phyloP scores from a whole-genome alignment of 2,888 invertebrate species.

The Amaurobius ferox region DNA sequence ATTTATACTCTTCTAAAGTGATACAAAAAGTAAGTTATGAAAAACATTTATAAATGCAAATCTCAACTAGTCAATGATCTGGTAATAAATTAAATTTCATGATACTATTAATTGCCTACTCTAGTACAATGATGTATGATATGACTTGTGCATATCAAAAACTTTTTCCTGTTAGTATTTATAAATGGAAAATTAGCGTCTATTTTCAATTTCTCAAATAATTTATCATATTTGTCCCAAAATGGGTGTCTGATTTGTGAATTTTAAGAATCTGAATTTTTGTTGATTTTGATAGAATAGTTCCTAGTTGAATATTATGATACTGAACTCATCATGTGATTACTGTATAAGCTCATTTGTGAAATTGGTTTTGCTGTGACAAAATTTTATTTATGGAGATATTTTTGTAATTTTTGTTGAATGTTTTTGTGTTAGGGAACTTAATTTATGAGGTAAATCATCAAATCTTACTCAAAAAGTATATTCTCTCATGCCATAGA shows the following conservation, averaged over 20 bases:
- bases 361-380: background rate
- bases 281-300: background rate
- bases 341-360: background rate
- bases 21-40: background rate
- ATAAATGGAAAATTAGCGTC: background rate
- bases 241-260: background rate
- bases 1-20: background rate
- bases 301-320: background rate
- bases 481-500: background rate
- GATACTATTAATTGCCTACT: background rate
- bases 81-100: background rate
- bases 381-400: background rate
- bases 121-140: background rate
- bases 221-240: background rate
- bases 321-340: background rate
- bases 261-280: background rate
- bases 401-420: background rate
- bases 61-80: background rate
- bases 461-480: background rate
- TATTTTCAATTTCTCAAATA: background rate
- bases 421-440: background rate
- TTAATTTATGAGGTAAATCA: background rate
- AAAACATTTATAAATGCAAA: background rate
- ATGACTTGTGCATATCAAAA: slow-evolving; percentile 9
- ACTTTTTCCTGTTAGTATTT: background rate